Evolutionary conservation across 1,140 invertebrate genomes (phyloP), one percentile per base, ranked within the genome.

Genomic region (Zaprionus inermis): DNA sequence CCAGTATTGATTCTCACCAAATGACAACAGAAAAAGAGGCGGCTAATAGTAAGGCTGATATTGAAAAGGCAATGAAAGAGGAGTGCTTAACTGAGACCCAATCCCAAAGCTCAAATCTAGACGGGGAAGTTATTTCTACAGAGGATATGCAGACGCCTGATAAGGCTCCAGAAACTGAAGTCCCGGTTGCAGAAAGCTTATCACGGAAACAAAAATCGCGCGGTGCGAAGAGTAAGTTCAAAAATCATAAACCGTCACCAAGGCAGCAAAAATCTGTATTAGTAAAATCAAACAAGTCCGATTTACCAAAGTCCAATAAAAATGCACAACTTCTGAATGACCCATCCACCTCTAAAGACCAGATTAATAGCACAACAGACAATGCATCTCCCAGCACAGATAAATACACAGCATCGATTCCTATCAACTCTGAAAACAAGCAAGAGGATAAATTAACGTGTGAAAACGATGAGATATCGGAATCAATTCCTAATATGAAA

Each of bases 191-290:
- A 10, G 44, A 49, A 11, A 49, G 10, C 9, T 20, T 18, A 3
- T 49, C 18, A 49, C 2, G 18, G 10, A 12, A 49, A 12, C 9
- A 1, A 49, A 49, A 49, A 20, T 20, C 44, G 1, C 18, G 18
- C 12, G 18, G 44, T 22, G 20, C 18, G 44, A 49, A 49, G 44
- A 49, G 44, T 49, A 49, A 49, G 44, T 49, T 49, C 10, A 49
- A 18, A 12, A 18, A 49, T 49, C 18, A 49, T 22, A 49, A 22
- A 12, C n/a, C 11, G 11, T 22, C 44, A 49, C 18, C 44, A 49
- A 22, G 10, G 16, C 44, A 10, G 9, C 7, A 18, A 49, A 22
- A 12, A 3, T 12, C 18, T 49, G 18, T 49, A 22, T 22, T 49
- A 22, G 10, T 12, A 20, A 22, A 20, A 18, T 18, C 44, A 49